Conservation (phyloP, 1,140 invertebrate species). For the Bactericera cockerelli region DNA sequence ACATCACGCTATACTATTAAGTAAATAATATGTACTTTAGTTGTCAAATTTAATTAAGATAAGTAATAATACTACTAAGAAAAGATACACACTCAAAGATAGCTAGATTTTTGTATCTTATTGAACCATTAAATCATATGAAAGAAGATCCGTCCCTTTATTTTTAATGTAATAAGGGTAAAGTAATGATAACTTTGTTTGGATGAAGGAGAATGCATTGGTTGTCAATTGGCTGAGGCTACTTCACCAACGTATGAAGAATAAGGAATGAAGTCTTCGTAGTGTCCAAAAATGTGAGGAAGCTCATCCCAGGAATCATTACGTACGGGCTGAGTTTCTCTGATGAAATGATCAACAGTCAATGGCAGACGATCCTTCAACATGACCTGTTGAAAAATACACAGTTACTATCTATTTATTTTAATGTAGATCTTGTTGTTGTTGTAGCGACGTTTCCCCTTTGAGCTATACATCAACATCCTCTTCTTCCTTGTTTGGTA, state of each 20-base stretch:
- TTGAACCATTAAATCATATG: no score
- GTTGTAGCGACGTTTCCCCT: no score
- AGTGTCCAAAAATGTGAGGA: not conserved
- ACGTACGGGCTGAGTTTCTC: not conserved
- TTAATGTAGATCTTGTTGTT: not conserved
- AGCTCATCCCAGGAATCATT: not conserved
- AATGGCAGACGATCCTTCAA: slow-evolving; percentile 13
- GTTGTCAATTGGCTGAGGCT: not conserved
- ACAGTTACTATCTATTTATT: not conserved
- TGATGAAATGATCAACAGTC: slow-evolving; percentile 13
- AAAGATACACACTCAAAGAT: no score
- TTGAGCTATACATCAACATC: no score
- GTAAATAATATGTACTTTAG: no score
- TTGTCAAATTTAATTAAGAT: no score
- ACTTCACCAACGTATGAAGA: not conserved
- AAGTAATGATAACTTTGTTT: not conserved
- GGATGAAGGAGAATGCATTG: not conserved
- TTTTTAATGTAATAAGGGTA: no score
- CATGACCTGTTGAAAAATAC: not conserved
- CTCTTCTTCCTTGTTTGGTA: no score
- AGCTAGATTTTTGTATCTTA: no score
- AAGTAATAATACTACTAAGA: no score
- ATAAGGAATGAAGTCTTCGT: not conserved
- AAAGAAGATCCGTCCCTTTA: no score
- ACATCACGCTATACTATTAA: no score